Base-by-base conservation (phyloP, 2,888 invertebrate species). In the Cheilosia variabilis region DNA sequence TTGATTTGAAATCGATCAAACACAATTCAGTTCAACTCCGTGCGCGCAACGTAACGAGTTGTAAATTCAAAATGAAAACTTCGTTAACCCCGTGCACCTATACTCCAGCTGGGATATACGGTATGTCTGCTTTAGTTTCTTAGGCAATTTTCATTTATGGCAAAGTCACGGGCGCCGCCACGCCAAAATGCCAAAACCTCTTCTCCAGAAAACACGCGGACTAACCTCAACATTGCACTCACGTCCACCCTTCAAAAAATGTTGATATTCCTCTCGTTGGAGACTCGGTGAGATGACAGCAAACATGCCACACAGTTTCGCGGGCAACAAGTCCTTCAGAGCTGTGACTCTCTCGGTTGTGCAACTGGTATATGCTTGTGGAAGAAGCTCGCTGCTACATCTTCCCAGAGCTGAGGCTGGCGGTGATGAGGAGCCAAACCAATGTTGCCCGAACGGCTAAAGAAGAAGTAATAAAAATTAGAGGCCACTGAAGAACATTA, bases 21-120 rank as follows among this genome's bases (percentile, higher is more conserved):
- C 68, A 75, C 68, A 72, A 86, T 86, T 81, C 72, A 86, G 86
- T 81, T 66, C 81, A 76, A 81, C 50, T 71, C 69, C 71, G 66
- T 76, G 76, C 71, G 80, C 72, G 60, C 73, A 57, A 60, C 50
- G 63, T 81, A 86, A 81, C 86, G 81, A 86, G 81, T 81, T 80
- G 86, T 81, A 86, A 86, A 86, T 81, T 76, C 77, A 86, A 86
- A 86, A 86, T 86, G 86, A 86, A 86, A 86, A 81, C 86, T 80
- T 86, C 76, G 86, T 86, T 86, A 86, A 86, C 86, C 86, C 68
- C 76, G 62, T 86, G 86, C 86, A 72, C 77, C 80, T 52, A 80
- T 84, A 60, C 4, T 19, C 17, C 68, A 17, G 19, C 65, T 37
- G 7, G 52, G 19, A 41, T 45, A 71, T 19, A 55, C 31, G 47